Conservation (phyloP, 2,888 invertebrate genomes). For the Stenolophus ochropezus region DNA sequence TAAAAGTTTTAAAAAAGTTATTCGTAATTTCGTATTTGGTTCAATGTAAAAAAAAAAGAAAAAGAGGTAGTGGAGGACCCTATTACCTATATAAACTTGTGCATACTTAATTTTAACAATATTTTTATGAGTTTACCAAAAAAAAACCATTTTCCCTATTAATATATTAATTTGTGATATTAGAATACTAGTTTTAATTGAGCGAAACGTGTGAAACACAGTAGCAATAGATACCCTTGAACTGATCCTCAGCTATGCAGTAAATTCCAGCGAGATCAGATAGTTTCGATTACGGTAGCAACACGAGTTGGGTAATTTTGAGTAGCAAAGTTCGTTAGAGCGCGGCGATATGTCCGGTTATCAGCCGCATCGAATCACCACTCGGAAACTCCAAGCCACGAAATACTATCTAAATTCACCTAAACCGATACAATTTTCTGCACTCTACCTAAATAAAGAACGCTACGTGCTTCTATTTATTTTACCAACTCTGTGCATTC, state of each 20-base stretch:
- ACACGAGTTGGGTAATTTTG: conserved; percentile 25
- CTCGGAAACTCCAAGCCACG: not conserved
- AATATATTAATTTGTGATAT: not conserved
- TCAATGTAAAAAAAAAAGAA: too few relatives aligned
- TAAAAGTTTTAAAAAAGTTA: too few relatives aligned
- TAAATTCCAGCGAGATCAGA: not conserved
- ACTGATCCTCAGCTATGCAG: not conserved
- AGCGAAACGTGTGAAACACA: not conserved
- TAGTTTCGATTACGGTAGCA: conserved; percentile 23
- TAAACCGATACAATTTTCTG: not conserved
- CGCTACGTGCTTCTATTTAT: not conserved
- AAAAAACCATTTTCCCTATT: too few relatives aligned
- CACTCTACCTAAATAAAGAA: not conserved
- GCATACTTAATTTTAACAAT: too few relatives aligned
- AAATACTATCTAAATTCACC: conserved; percentile 18
- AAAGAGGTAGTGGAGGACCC: too few relatives aligned
- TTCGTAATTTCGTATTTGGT: too few relatives aligned
- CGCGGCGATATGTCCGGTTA: conserved; percentile 11
- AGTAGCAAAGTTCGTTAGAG: conserved; percentile 27
- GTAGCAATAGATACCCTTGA: not conserved
- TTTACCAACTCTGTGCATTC: not conserved
- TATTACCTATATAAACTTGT: too few relatives aligned
- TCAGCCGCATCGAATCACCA: conserved; percentile 15
- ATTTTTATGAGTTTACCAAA: too few relatives aligned
- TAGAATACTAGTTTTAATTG: not conserved